Base-by-base conservation (phyloP, 2,888 invertebrate species). In the Sesia bembeciformis region DNA sequence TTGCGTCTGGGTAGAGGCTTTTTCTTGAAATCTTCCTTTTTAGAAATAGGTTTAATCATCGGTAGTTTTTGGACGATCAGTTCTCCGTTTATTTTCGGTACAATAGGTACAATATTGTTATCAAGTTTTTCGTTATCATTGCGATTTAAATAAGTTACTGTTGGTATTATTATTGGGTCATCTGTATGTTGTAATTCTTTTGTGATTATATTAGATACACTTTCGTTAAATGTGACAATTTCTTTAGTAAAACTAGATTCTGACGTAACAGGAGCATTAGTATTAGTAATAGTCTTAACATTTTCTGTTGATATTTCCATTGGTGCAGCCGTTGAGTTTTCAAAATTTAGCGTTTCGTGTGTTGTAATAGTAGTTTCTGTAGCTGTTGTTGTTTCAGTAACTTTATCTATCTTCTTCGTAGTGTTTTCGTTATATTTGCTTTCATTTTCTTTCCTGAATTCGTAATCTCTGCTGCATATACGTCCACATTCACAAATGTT, bases 401-500 rank as follows among this genome's bases (percentile, higher is more conserved):
- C 51, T 52, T 46, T 56, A 52, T 60, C 56, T 23, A 60, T 63
- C 40, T 56, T 61, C 8, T 57, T 52, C 42, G 57, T 58, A 42
- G 7, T 50, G 7, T 40, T 56, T 55, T 40, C 39, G 46, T 7
- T 51, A 51, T 38, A 39, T 56, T 40, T 8, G 38, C n/a, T 40
- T 40, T 51, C 8, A 41, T 67, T 70, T 39, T 59, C 60, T 59
- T 76, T 85, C 53, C 79, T 78, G 56, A 87, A 84, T 63, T 85
- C 84, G 56, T 84, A 84, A 61, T 85, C 84, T 58, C 84, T 74
- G 54, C 85, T 84, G 57, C 90, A 90, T 61, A 86, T 84, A 3
- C 90, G 76, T 5, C 90, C 90, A 62, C 91, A 91, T 63, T 90
- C 90, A 57, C 91, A 91, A 55, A 91, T 85, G 49, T 90, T 86